Evolutionary conservation across 2,797 vertebrate genomes (phyloP), one percentile per base, ranked within the genome.

Genomic region (Neoniphon sammara): DNA sequence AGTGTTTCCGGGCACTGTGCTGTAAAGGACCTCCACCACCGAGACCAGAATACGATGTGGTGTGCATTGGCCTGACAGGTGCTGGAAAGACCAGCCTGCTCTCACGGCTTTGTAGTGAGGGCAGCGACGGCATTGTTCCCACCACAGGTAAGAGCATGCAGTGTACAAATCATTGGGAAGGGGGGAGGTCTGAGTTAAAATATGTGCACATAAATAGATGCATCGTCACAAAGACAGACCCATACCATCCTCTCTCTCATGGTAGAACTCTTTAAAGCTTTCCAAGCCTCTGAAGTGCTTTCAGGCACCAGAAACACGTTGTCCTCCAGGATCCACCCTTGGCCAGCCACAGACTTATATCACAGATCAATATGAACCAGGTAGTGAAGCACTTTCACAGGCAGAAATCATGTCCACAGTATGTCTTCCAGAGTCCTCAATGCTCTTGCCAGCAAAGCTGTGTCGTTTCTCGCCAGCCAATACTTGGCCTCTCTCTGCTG

Each of bases 1-100:
- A 99, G 98, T 99, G 98, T 98, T 98, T 98, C 86, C 94, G 97
- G 94, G 96, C 96, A 50, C 93, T 99, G 91, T 99, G 98, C 95
- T 99, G 98, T 96, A 99, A 97, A 93, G 96, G 96, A 89, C 96
- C 98, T 0, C 97, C 96, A 0, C 95, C 97, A 2, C 96, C 97
- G 2, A 93, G 97, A 91, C 96, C 97, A 18, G 98, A 99, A 75
- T 99, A 98, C 90, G 98, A 99, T 78, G 95, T 99, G 87, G 97
- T 99, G 84, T 99, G 98, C 91, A 98, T 99, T 85, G 98, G 98
- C 76, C 95, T 99, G 90, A 96, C 96, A 0, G 96, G 97, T 70
- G 96, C 98, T 52, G 98, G 98, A 82, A 99, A 99, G 92, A 97
- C 95, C 70, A 98, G 95, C 87, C 93, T 99, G 80, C 93, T 99